Evolutionary conservation across 37 sponge, comb jelly and placozoan genomes (phyloP).

Genomic region (Oscarella lobularis): DNA sequence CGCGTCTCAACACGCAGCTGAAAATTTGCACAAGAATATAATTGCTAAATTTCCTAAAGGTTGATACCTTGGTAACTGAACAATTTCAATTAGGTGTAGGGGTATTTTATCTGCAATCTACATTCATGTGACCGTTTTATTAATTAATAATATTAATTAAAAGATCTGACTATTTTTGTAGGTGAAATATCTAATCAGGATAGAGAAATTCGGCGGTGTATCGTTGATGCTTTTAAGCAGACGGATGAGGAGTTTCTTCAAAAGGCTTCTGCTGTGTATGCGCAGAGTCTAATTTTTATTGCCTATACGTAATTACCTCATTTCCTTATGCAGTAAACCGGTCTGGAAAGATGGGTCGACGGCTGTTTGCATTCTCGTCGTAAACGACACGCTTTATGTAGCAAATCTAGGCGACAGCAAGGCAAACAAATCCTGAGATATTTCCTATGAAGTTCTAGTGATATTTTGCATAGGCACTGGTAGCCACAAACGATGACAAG

Average conservation of each 20-base stretch:
- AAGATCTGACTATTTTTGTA: not conserved
- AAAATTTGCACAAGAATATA: conserved; percentile 56
- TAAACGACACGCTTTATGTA: conserved; percentile 53
- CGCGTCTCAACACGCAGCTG: conserved; percentile 53
- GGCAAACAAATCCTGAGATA: conserved; percentile 5
- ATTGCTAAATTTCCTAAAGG: conserved; percentile 46
- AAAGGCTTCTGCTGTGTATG: conserved; percentile 38
- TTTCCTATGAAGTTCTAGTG: not conserved
- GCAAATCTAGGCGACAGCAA: conserved; percentile 81
- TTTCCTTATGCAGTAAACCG: conserved; percentile 24
- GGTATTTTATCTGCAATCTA: not conserved
- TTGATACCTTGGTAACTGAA: not conserved
- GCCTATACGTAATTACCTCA: no score
- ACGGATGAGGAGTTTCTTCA: conserved; percentile 69
- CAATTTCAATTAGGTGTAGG: not conserved
- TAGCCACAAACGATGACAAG: not conserved
- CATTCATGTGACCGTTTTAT: not conserved
- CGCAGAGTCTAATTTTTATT: not conserved
- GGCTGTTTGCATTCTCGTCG: conserved; percentile 38
- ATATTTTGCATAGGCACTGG: not conserved
- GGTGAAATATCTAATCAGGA: conserved; percentile 46
- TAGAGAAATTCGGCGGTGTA: conserved; percentile 56
- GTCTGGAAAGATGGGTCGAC: conserved; percentile 71
- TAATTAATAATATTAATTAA: not conserved
- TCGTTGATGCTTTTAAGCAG: conserved; percentile 56